Base-by-base conservation (phyloP, 2,797 vertebrate species). In the Mus minutoides region DNA sequence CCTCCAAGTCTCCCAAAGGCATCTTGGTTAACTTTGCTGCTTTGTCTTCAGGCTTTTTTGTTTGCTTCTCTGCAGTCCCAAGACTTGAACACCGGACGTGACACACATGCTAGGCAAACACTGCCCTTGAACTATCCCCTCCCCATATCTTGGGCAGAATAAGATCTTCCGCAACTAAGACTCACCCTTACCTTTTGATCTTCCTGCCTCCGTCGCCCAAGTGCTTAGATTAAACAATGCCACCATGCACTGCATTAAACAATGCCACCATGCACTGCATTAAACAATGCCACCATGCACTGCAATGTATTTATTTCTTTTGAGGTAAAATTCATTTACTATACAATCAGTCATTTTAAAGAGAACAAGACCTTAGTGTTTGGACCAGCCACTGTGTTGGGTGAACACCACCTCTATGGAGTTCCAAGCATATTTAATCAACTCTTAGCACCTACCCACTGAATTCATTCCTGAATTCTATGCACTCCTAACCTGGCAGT, bases 341-440 rank as follows among this genome's bases (percentile, higher is more conserved):
- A 56, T 56, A 82, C 92, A 87, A 87, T 43, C 26, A 77, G 58
- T 22, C 22, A 60, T 67, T 86, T 92, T 16, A 54, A 92, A 83
- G 40, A 62, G 40, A 54, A 46, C 1, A 26, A 34, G 77, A 75
- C 16, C 54, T n/a, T 34, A 6, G 21, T 11, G 43, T 83, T 86
- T 49, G 37, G 16, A 76, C 21, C 14, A 12, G 34, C 29, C 29
- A 40, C n/a, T 29, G 1, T 79, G 9, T 62, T 64, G 16, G 24
- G 21, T 31, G 56, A 76, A 3, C 6, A 46, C 4, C 6, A 10
- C 22, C 78, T 78, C 40, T 71, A 3, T 6, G 40, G 52, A 16
- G 43, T 58, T 92, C 54, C 54, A 83, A 43, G 52, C 31, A 64
- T 17, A 34, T 85, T 89, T 75, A 11, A 29, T 73, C 16, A 29